Conservation (phyloP, 1,140 invertebrate species). For the Megathymus violae region DNA sequence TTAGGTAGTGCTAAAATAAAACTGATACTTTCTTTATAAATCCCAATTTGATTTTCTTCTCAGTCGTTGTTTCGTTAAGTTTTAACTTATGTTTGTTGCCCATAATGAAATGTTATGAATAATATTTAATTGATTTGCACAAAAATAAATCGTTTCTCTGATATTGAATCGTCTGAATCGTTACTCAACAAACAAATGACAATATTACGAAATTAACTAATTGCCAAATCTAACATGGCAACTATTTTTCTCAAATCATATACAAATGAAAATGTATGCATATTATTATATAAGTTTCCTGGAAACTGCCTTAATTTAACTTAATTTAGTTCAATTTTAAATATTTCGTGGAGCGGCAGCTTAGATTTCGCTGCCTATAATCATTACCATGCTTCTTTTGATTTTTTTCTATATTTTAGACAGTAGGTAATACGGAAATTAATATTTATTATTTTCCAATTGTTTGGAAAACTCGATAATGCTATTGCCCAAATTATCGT, state of each 20-base stretch:
- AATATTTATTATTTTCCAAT: constrained; percentile 17
- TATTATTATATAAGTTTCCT: not conserved
- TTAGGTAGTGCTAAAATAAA: no score
- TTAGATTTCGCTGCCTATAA: not conserved
- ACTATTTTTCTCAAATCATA: not conserved
- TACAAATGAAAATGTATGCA: not conserved
- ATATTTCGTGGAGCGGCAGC: not conserved
- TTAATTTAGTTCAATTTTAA: constrained; percentile 24
- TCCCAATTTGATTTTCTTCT: no score
- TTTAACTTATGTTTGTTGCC: no score
- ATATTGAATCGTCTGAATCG: no score
- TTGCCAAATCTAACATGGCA: not conserved
- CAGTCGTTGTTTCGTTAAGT: no score
- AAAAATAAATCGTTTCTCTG: no score
- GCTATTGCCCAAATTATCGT: constrained; percentile 66
- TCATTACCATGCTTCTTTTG: constrained; percentile 10
- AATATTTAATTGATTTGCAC: no score
- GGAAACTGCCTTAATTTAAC: constrained; percentile 19
- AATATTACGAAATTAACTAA: not conserved
- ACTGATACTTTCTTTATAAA: no score
- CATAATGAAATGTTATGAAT: no score
- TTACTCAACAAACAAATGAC: no score
- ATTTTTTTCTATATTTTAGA: not conserved
- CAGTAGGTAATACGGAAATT: constrained; percentile 3
- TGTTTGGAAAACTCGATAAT: constrained; percentile 49